Evolutionary conservation across 2,888 invertebrate species (phyloP).

Genomic region (Litoditis marina): DNA sequence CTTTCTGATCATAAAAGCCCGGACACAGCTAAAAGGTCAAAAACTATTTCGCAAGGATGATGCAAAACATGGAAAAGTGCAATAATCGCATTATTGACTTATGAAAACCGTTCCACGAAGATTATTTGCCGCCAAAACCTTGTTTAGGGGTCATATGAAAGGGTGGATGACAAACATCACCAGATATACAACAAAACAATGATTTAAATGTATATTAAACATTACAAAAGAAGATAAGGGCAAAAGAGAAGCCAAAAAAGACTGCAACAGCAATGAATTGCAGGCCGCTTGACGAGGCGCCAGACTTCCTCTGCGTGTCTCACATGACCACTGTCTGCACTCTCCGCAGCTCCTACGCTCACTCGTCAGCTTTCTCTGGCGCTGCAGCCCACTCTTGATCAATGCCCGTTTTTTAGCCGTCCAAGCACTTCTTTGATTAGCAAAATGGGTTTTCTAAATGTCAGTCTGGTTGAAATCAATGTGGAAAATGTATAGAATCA

Average conservation of each 20-base stretch:
- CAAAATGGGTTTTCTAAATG: too few relatives aligned
- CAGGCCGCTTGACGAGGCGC: conserved; percentile 20
- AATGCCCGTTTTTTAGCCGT: conserved; percentile 19
- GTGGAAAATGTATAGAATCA: too few relatives aligned
- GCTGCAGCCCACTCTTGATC: conserved; percentile 9
- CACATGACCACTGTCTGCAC: not conserved
- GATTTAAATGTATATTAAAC: too few relatives aligned
- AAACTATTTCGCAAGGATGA: too few relatives aligned
- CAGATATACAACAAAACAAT: not conserved
- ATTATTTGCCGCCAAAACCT: too few relatives aligned
- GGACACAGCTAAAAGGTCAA: too few relatives aligned
- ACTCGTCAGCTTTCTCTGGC: conserved; percentile 3
- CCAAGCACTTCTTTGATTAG: conserved; percentile 15
- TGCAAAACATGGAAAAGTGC: too few relatives aligned
- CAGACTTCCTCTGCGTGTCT: conserved; percentile 17
- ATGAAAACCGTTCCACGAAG: too few relatives aligned
- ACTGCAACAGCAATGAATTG: conserved; percentile 12
- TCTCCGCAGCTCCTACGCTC: not conserved
- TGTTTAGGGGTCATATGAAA: not conserved
- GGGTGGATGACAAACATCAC: not conserved
- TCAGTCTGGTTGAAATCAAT: too few relatives aligned
- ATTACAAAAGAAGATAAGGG: not conserved
- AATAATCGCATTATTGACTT: too few relatives aligned
- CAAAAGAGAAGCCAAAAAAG: conserved; percentile 1
- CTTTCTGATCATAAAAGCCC: too few relatives aligned